Base-by-base conservation (phyloP, 1,140 invertebrate genomes). In the Elymnias hypermnestra region DNA sequence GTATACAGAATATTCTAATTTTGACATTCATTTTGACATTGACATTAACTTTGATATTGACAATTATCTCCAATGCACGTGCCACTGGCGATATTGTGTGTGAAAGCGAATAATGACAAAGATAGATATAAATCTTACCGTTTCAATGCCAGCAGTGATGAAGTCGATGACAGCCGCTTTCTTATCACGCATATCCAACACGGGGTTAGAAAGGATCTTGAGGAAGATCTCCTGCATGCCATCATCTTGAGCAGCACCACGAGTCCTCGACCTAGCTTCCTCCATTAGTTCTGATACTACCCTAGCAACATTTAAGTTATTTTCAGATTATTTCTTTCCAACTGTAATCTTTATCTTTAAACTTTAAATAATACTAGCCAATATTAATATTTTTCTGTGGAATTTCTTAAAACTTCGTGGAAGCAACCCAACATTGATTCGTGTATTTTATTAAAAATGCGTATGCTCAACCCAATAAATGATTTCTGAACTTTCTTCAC, bases 101-200 rank as follows among this genome's bases (percentile, higher is more conserved):
- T n/a, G n/a, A n/a, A n/a, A n/a, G n/a, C n/a, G n/a, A n/a, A n/a
- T n/a, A n/a, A n/a, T n/a, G n/a, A n/a, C n/a, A n/a, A n/a, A n/a
- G n/a, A n/a, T n/a, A n/a, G n/a, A n/a, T n/a, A n/a, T 25, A 18
- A 26, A 31, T 49, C 74, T 87, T 71, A 94, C 93, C 56, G 94
- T 95, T 77, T 95, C 93, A 72, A 95, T 95, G 31, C 94, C 94
- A 14, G 94, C 93, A 1, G 94, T 93, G 56, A 95, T 93, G 63
- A 95, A 95, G 77, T 96, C 94, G 25, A 95, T 93, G 54, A 95
- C 92, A 1, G 92, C 93, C 0, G 93, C 93, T 67, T 93, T 94
- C 72, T 95, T 95, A 69, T 96, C 94, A 17, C 91, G 85, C 49
- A 91, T 89, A 63, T 95, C 93, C 31, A 95, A 75, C 48, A 89